A percentile compares a stretch with the other conserved stretches of the same genome.
These are phyloP conservation scores for Falco peregrinus DNA, from an alignment of 2,797 vertebrate genomes.

Conservation along the genomic window DNA sequence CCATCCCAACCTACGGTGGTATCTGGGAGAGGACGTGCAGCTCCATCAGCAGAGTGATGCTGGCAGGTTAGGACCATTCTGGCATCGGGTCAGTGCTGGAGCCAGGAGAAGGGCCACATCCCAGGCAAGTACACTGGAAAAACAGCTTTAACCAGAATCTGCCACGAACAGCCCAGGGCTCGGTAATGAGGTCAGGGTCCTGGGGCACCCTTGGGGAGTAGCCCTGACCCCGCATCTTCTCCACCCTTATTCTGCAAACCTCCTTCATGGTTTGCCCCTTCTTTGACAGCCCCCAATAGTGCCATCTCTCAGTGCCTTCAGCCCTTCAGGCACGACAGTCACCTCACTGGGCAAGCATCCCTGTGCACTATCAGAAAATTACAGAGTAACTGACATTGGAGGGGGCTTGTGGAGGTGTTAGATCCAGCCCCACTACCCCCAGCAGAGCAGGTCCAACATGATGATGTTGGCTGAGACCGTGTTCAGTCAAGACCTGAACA, in stretches of 20 bases:
- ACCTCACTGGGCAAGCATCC: neutral
- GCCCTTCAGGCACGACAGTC: neutral
- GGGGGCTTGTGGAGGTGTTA: neutral
- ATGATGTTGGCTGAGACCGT: too few relatives aligned
- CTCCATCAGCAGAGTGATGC: neutral
- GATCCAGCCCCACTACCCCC: neutral
- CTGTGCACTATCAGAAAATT: neutral
- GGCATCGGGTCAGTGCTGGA: fast-evolving
- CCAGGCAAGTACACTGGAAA: neutral
- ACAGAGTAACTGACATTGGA: neutral
- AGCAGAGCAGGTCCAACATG: fast-evolving
- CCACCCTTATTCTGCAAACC: neutral
- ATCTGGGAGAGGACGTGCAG: neutral
- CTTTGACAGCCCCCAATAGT: neutral
- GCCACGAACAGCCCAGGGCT: neutral
- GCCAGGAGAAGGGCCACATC: neutral
- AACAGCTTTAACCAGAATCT: neutral
- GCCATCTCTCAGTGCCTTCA: neutral
- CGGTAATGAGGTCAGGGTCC: neutral
- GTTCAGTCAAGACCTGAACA: neutral
- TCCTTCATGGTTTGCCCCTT: neutral
- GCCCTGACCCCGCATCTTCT: neutral
- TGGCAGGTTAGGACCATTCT: neutral
- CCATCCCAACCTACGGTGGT: fast-evolving
- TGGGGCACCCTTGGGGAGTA: fast-evolving